Percentiles rank a stretch among this genome's conserved stretches.
These are phyloP conservation scores for Anseranas semipalmata DNA, from an alignment of 2,113 vertebrate genomes.

Conservation along the genomic window DNA sequence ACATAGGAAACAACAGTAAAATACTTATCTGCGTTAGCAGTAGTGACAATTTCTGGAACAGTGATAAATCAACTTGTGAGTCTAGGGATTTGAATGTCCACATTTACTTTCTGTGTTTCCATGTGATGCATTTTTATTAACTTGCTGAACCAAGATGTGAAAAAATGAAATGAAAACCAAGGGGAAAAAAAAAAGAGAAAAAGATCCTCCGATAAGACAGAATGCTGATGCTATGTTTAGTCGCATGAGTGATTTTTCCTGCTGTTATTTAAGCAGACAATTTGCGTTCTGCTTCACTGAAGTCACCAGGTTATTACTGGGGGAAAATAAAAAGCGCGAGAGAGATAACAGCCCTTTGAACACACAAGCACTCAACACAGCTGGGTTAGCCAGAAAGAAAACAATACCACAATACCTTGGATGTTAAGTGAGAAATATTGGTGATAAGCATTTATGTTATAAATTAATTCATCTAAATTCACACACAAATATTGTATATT, in stretches of 20 bases:
- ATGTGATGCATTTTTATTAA: neutral
- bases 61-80: neutral
- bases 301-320: neutral
- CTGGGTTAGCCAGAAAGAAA: neutral
- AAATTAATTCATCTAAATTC: neutral
- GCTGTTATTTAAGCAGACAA: neutral
- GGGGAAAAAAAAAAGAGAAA: neutral
- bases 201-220: neutral
- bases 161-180: neutral
- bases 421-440: neutral
- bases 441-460: neutral
- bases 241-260: neutral
- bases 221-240: neutral
- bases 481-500: neutral
- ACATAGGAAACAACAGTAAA: neutral
- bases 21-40: neutral
- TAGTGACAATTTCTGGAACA: neutral
- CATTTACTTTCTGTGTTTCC: neutral
- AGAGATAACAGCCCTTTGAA: neutral
- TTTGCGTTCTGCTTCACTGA: neutral
- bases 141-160: neutral
- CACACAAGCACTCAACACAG: neutral
- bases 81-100: neutral
- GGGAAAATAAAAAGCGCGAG: neutral
- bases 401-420: neutral